These are phyloP conservation scores for Ptycholaimellus sp. DNA, from an alignment of 2,888 invertebrate species.

Conservation along the genomic window DNA sequence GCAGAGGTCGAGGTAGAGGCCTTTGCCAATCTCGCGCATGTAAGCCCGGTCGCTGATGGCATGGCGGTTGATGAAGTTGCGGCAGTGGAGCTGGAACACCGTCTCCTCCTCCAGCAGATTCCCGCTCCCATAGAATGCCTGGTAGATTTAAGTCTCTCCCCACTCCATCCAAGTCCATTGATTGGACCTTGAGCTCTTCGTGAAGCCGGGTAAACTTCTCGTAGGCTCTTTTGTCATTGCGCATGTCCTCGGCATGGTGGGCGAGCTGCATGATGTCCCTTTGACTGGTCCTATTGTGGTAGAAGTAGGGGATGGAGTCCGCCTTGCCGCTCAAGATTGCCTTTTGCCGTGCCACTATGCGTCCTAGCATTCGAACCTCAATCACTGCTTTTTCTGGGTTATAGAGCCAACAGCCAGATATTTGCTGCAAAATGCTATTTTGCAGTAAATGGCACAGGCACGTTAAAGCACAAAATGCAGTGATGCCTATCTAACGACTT, in stretches of 20 bases:
- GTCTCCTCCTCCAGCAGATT: slow-evolving; percentile 16
- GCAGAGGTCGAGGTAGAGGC: slow-evolving; percentile 23
- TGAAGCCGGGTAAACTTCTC: slow-evolving; percentile 13
- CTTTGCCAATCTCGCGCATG: slow-evolving; percentile 22
- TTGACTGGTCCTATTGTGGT: slow-evolving; percentile 15
- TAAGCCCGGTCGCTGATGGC: slow-evolving; percentile 21
- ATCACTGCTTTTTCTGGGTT: no score
- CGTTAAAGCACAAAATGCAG: no score
- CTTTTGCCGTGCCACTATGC: slow-evolving; percentile 18
- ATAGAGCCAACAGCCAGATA: no score
- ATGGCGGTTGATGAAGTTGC: slow-evolving; percentile 24
- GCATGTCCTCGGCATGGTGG: slow-evolving; percentile 18
- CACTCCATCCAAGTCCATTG: no score
- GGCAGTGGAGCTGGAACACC: slow-evolving; percentile 22
- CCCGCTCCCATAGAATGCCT: no score
- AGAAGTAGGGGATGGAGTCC: slow-evolving; percentile 15
- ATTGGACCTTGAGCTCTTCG: slow-evolving; percentile 12
- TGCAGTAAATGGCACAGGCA: no score
- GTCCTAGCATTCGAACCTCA: slow-evolving; percentile 15
- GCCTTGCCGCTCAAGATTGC: slow-evolving; percentile 16
- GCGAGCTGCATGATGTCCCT: slow-evolving; percentile 20
- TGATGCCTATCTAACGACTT: no score
- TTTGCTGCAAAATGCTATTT: no score
- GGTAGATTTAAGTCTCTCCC: no score
- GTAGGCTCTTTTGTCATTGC: slow-evolving; percentile 19